A percentile compares a stretch with the other conserved stretches of the same genome.
Conservation (phyloP, 2,113 vertebrate genomes). For the Psilopsiagon aymara region DNA sequence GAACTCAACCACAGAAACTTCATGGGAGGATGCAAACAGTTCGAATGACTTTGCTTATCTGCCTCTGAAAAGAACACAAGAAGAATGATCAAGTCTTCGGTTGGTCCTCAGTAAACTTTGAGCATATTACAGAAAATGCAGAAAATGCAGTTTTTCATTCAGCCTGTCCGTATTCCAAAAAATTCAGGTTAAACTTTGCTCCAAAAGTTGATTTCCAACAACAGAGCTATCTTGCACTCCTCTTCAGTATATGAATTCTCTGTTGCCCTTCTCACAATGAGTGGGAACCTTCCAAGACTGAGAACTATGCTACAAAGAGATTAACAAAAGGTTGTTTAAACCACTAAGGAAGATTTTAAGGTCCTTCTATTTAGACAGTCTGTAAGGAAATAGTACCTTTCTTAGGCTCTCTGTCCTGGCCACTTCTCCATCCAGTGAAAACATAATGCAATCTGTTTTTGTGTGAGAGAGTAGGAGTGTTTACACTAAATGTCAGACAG, state of each 20-base stretch:
- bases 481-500: neutral
- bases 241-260: neutral
- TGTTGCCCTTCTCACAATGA: neutral
- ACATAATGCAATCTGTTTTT: neutral
- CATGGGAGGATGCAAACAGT: neutral
- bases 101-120: neutral
- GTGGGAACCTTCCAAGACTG: neutral
- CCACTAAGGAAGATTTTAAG: neutral
- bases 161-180: neutral
- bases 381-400: neutral
- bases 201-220: neutral
- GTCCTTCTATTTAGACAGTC: neutral
- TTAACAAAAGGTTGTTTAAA: neutral
- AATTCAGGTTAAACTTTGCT: neutral
- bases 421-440: neutral
- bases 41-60: neutral
- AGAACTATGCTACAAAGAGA: neutral
- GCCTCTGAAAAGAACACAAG: neutral
- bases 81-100: neutral
- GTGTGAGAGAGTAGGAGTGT: neutral
- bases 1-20: neutral
- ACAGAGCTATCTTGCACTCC: neutral
- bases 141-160: neutral
- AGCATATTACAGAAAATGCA: neutral
- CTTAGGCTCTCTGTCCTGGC: neutral